Evolutionary conservation across 2,113 vertebrate genomes (phyloP).

Genomic region (Paralichthys olivaceus): DNA sequence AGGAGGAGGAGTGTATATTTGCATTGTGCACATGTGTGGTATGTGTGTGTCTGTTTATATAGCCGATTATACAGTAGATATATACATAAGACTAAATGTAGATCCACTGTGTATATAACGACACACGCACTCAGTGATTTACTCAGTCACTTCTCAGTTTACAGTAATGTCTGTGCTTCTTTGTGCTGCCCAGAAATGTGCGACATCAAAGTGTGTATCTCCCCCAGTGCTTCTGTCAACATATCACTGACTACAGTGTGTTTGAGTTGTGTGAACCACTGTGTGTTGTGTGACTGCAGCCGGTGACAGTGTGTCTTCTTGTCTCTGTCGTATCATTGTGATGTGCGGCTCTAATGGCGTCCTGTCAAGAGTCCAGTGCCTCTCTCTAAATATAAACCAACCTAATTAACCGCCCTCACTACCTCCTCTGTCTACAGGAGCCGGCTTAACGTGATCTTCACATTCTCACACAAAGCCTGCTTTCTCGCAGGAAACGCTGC

Average conservation of each 20-base stretch:
- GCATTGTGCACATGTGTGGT: conserved; percentile 48
- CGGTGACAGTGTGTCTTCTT: conserved; percentile 25
- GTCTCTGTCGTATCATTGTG: conserved; percentile 42
- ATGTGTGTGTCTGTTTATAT: conserved; percentile 56
- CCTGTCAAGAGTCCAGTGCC: conserved; percentile 44
- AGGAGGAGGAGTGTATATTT: conserved; percentile 66
- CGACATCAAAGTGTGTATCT: conserved; percentile 1
- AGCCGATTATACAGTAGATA: conserved; percentile 63
- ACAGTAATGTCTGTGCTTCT: neutral
- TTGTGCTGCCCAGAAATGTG: neutral
- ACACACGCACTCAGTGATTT: conserved; percentile 3
- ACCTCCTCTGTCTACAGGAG: conserved; percentile 57
- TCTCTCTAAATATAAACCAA: conserved; percentile 73
- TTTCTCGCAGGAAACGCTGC: conserved; percentile 36
- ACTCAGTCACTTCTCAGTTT: neutral
- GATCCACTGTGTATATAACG: conserved; percentile 41
- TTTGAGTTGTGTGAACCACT: conserved; percentile 20
- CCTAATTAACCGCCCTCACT: conserved; percentile 69
- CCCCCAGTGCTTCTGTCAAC: conserved; percentile 9
- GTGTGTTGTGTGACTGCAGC: conserved; percentile 18
- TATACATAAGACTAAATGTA: conserved; percentile 58
- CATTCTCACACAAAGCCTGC: conserved; percentile 58
- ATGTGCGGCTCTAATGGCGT: conserved; percentile 47
- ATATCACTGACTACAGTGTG: neutral
- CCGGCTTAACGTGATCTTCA: conserved; percentile 58